Conservation (phyloP, 1,140 invertebrate genomes). For the Drosophila pseudoananassae region DNA sequence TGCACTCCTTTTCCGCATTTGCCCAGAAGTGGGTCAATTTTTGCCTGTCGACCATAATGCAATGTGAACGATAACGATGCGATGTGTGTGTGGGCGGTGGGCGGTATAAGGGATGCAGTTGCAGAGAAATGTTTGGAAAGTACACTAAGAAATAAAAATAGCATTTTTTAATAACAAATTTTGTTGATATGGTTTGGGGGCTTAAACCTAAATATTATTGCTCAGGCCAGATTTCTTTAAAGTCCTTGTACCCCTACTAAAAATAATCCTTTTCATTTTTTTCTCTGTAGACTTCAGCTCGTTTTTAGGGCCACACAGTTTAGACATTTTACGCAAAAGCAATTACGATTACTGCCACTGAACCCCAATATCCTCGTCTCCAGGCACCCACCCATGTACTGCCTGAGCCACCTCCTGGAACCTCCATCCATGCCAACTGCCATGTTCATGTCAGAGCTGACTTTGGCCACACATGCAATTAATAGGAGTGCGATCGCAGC, state of each 20-base stretch:
- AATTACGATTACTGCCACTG: conserved; percentile 61
- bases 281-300: not conserved
- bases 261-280: not conserved
- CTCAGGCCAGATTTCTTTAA: too few relatives aligned
- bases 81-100: conserved; percentile 27
- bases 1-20: conserved; percentile 5
- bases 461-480: conserved; percentile 65
- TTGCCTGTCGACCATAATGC: conserved; percentile 51
- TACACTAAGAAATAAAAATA: not conserved
- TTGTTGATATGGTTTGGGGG: not conserved
- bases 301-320: conserved; percentile 27
- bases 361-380: conserved; percentile 3
- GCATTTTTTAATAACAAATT: too few relatives aligned
- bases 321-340: conserved; percentile 56
- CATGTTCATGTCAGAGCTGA: conserved; percentile 60
- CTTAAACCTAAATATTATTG: not conserved
- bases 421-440: conserved; percentile 29
- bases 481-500: conserved; percentile 49
- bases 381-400: not conserved
- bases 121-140: not conserved
- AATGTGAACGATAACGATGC: conserved; percentile 55
- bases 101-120: not conserved
- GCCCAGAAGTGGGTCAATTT: conserved; percentile 26
- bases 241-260: too few relatives aligned
- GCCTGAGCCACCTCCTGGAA: not conserved